phyloP scores from a whole-genome alignment of 2,888 invertebrate species.

The Trissoscelio sp. region DNA sequence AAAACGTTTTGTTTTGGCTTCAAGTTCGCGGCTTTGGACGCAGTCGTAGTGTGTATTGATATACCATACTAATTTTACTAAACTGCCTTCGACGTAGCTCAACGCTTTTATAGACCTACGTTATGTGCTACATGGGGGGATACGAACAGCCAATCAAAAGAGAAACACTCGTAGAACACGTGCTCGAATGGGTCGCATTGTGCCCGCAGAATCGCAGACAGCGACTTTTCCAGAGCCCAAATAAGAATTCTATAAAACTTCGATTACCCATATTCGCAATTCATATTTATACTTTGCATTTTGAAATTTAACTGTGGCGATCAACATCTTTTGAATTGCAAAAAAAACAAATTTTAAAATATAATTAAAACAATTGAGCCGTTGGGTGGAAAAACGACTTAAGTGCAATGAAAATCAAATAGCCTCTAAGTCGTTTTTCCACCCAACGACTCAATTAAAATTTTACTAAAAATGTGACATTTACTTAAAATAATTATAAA shows the following conservation, averaged over 20 bases:
- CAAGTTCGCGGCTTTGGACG: slow-evolving; percentile 12
- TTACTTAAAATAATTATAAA: too few relatives aligned
- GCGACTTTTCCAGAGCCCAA: slow-evolving; percentile 65
- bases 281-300: too few relatives aligned
- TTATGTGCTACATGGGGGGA: slow-evolving; percentile 36
- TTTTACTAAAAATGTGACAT: too few relatives aligned
- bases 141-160: slow-evolving; percentile 24
- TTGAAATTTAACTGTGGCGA: too few relatives aligned
- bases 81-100: slow-evolving; percentile 64
- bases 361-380: too few relatives aligned
- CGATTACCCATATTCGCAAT: too few relatives aligned
- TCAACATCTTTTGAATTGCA: too few relatives aligned
- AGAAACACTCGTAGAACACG: slow-evolving; percentile 77
- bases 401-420: too few relatives aligned
- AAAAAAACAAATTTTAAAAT: too few relatives aligned
- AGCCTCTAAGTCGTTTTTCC: too few relatives aligned
- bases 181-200: slow-evolving; percentile 70
- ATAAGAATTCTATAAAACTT: not conserved
- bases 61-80: slow-evolving; percentile 73
- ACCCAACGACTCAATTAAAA: too few relatives aligned
- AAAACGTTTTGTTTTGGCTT: slow-evolving; percentile 21
- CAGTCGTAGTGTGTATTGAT: slow-evolving; percentile 25
- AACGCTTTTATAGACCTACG: slow-evolving; percentile 76
- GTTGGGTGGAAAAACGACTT: too few relatives aligned
- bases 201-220: slow-evolving; percentile 71